Percentiles rank a stretch among this genome's conserved stretches.
Evolutionary conservation across 1,140 invertebrate species (phyloP).

Genomic region (Drosophila azteca): DNA sequence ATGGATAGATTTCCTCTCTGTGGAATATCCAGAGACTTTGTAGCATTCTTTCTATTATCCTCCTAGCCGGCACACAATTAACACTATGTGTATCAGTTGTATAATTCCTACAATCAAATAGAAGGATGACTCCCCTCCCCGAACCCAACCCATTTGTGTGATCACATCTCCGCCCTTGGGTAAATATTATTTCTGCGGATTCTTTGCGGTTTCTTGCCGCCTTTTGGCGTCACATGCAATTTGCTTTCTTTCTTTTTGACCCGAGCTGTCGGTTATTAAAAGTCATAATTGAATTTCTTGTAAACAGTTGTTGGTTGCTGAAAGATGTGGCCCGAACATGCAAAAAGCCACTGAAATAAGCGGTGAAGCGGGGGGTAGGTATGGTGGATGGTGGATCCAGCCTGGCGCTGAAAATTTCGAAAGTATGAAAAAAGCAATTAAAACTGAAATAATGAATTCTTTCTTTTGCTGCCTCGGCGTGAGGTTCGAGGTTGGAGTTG

Average conservation of each 20-base stretch:
- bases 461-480: constrained; percentile 42
- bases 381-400: constrained; percentile 18
- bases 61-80: too few species aligned
- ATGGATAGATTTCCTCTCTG: too few species aligned
- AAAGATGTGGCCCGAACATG: constrained; percentile 77
- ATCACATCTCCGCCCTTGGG: constrained; percentile 26
- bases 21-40: too few species aligned
- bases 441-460: constrained; percentile 82
- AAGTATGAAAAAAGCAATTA: constrained; percentile 83
- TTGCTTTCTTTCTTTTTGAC: constrained; percentile 51
- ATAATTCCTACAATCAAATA: neutral
- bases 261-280: constrained; percentile 74
- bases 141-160: constrained; percentile 1
- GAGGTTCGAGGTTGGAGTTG: constrained; percentile 31
- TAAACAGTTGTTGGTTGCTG: constrained; percentile 73
- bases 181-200: constrained; percentile 30
- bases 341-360: constrained; percentile 45
- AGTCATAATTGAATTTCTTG: constrained; percentile 83
- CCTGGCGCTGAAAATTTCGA: constrained; percentile 72
- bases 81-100: neutral
- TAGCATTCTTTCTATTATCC: too few species aligned
- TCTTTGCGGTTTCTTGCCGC: constrained; percentile 1
- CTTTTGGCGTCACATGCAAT: constrained; percentile 50
- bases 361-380: neutral
- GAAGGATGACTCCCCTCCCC: neutral